Percentiles rank a stretch among this genome's conserved stretches.
Conservation (phyloP, 2,888 invertebrate genomes). For the Campoplex capitator region DNA sequence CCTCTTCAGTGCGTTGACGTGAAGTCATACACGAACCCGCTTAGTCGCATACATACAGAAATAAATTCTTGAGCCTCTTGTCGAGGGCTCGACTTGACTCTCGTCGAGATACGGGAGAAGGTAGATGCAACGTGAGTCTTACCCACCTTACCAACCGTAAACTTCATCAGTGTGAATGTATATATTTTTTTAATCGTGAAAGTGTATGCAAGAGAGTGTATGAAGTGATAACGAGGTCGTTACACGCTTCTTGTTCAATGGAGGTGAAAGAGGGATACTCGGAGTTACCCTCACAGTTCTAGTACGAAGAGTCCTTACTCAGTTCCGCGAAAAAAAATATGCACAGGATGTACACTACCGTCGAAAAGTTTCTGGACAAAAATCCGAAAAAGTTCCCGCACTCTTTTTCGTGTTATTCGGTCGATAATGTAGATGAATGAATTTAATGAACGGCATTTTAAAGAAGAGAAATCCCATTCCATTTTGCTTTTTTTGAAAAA, state of each 20-base stretch:
- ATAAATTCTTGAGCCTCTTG: slow-evolving; percentile 5
- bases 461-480: too few species aligned
- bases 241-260: slow-evolving; percentile 60
- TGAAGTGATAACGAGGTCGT: slow-evolving; percentile 70
- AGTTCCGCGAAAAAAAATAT: not conserved
- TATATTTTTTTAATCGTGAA: slow-evolving; percentile 49
- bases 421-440: too few species aligned
- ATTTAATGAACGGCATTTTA: too few species aligned
- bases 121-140: slow-evolving; percentile 44
- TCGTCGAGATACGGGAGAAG: slow-evolving; percentile 38
- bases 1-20: slow-evolving; percentile 64
- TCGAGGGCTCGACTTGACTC: slow-evolving; percentile 50
- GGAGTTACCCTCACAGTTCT: slow-evolving; percentile 2
- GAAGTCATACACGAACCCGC: slow-evolving; percentile 16
- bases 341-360: not conserved
- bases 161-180: slow-evolving; percentile 46
- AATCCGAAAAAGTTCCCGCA: too few species aligned
- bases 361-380: too few species aligned
- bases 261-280: slow-evolving; percentile 29
- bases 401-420: too few species aligned
- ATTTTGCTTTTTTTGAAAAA: too few species aligned
- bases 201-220: slow-evolving; percentile 34
- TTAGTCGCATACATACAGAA: slow-evolving; percentile 5
- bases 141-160: slow-evolving; percentile 60
- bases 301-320: not conserved